Evolutionary conservation across 2,888 invertebrate species (phyloP), one percentile per base, ranked within the genome.

Genomic region (Vannuccia rotundouncinata): DNA sequence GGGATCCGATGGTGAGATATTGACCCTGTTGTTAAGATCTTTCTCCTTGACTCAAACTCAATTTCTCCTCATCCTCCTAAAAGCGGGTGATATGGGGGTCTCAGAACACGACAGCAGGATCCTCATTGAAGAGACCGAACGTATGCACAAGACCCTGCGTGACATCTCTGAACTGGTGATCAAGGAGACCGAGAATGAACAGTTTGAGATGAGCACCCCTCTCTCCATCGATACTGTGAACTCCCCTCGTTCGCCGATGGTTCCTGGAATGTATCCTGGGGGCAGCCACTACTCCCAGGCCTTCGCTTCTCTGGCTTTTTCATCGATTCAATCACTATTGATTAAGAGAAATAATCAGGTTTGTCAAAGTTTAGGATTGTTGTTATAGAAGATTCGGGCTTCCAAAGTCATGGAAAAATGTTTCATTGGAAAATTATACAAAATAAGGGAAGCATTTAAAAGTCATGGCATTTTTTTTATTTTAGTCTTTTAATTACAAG

Each of bases 181-280:
- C 66, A 66, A 66, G 22, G 66, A 66, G 66, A 66, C 66, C 22
- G 66, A 66, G 66, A 66, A n/a, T 66, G 66, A 66, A 66, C 66
- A 66, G 66, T 10, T 45, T 17, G 45, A 45, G 5, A 10, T 45
- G 45, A n/a, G n/a, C n/a, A 17, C 45, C 10, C 45, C 45, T 10
- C 45, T 45, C 45, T 17, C 5, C 45, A 2, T n/a, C 2, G 66
- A 66, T 2, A 66, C 66, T 22, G 66, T 66, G 10, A 27, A 17
- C 17, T 66, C 66, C 25, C 66, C 66, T 2, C 66, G 10, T 5
- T 66, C 66, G 25, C 66, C 66, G 5, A 66, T 5, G 25, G 66
- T 66, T 5, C 66, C 66, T 2, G 17, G 17, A 5, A 22, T 17
- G 13, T 5, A 5, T 5, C 22, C 25, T n/a, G 66, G 66, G 13